A percentile compares a stretch with the other conserved stretches of the same genome.
These are phyloP conservation scores for Trachemys scripta DNA, from an alignment of 2,113 vertebrate species.

Conservation along the genomic window DNA sequence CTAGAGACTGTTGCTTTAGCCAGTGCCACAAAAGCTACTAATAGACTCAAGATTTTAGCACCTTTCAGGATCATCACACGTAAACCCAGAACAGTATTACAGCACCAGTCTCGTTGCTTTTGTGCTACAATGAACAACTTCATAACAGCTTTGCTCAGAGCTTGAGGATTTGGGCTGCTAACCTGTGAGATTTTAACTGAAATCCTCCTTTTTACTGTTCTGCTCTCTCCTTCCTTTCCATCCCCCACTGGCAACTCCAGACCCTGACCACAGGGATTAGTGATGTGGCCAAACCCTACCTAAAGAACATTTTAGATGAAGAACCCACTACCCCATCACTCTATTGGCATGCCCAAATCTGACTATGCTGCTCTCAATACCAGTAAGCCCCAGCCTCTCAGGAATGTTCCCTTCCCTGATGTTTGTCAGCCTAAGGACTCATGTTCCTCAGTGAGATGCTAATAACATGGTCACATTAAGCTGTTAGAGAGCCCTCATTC, in stretches of 20 bases:
- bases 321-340: not conserved
- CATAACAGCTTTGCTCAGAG: not conserved
- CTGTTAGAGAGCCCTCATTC: not conserved
- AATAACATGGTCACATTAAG: not conserved
- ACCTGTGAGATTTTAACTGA: constrained; percentile 24
- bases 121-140: not conserved
- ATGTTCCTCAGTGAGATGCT: constrained; percentile 26
- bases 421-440: constrained; percentile 47
- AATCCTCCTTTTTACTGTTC: not conserved
- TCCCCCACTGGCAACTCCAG: not conserved
- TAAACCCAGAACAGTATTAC: not conserved
- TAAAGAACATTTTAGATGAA: accelerated
- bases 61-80: not conserved
- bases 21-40: not conserved
- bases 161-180: constrained; percentile 20
- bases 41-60: not conserved
- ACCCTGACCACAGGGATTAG: not conserved
- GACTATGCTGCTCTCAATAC: not conserved
- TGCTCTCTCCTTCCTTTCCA: not conserved
- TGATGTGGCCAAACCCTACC: not conserved
- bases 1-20: not conserved
- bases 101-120: not conserved
- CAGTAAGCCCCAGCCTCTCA: not conserved
- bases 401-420: constrained; percentile 18
- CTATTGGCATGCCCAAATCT: accelerated